Evolutionary conservation across 2,113 vertebrate species (phyloP).

Genomic region (Carlito syrichta): DNA sequence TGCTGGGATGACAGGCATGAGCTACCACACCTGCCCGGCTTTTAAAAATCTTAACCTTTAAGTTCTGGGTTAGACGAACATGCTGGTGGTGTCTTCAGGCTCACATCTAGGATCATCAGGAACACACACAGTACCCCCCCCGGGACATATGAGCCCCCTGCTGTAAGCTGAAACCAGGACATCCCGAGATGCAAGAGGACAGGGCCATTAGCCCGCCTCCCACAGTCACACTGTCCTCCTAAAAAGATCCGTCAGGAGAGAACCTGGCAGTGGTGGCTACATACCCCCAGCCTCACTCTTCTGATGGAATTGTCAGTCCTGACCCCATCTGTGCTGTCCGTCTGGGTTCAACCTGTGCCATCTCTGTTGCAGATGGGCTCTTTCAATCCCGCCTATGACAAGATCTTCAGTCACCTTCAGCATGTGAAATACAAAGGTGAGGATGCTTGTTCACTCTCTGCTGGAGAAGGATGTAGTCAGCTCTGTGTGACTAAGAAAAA

Average conservation of each 20-base stretch:
- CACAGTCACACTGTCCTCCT: too few species aligned
- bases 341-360: background rate
- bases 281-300: background rate
- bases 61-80: background rate
- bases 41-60: too few species aligned
- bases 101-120: background rate
- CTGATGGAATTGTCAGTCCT: too few species aligned
- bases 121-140: background rate
- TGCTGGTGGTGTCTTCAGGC: background rate
- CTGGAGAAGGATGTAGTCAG: background rate
- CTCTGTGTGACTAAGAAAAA: background rate
- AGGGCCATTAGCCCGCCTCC: background rate
- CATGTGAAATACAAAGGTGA: slow-evolving; percentile 91
- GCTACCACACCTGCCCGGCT: too few species aligned
- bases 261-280: background rate
- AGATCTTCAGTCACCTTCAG: slow-evolving; percentile 88
- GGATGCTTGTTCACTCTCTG: background rate
- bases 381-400: slow-evolving; percentile 90
- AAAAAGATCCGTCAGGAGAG: background rate
- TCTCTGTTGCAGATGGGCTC: slow-evolving; percentile 86
- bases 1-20: too few species aligned
- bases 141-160: background rate
- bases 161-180: background rate
- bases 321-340: background rate
- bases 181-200: background rate